Percentiles rank a stretch among this genome's conserved stretches.
These are phyloP conservation scores for Grammomys surdaster DNA, from an alignment of 2,113 vertebrate species.

Conservation along the genomic window DNA sequence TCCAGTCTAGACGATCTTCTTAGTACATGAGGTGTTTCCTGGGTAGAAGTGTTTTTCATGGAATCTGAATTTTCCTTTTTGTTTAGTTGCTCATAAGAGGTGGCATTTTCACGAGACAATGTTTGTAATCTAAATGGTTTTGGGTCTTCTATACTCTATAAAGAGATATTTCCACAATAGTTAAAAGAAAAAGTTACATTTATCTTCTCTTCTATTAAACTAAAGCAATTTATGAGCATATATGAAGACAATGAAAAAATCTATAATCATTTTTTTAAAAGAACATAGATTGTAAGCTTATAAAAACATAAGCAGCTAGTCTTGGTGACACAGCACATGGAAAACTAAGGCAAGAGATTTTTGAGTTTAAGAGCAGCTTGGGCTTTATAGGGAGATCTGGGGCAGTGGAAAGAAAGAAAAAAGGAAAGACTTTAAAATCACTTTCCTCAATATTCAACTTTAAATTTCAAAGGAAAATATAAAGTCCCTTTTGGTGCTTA, in stretches of 20 bases:
- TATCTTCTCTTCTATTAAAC: slow-evolving; percentile 29
- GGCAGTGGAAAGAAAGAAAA: too few relatives aligned
- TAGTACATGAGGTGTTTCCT: slow-evolving; percentile 42
- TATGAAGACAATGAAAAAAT: slow-evolving; percentile 39
- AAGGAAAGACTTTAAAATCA: background rate
- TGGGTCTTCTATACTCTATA: slow-evolving; percentile 72
- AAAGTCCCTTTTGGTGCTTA: background rate
- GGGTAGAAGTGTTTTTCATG: slow-evolving; percentile 9
- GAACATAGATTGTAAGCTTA: slow-evolving; percentile 22
- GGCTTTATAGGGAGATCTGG: background rate
- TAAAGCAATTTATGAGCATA: slow-evolving; percentile 17
- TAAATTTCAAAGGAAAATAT: slow-evolving; percentile 58
- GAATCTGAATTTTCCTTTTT: slow-evolving; percentile 49
- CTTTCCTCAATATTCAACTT: slow-evolving; percentile 38
- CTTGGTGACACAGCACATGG: background rate
- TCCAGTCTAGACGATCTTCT: slow-evolving; percentile 56
- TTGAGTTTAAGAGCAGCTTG: background rate
- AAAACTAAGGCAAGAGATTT: background rate
- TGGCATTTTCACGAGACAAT: slow-evolving; percentile 54
- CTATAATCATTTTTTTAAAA: slow-evolving; percentile 19
- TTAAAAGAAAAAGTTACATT: slow-evolving; percentile 58
- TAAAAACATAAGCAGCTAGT: background rate
- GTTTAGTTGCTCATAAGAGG: slow-evolving; percentile 55
- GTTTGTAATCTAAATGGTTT: slow-evolving; percentile 54
- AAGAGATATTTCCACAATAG: slow-evolving; percentile 60